Conservation (phyloP, 2,113 vertebrate genomes). For the Baryphthengus martii region DNA sequence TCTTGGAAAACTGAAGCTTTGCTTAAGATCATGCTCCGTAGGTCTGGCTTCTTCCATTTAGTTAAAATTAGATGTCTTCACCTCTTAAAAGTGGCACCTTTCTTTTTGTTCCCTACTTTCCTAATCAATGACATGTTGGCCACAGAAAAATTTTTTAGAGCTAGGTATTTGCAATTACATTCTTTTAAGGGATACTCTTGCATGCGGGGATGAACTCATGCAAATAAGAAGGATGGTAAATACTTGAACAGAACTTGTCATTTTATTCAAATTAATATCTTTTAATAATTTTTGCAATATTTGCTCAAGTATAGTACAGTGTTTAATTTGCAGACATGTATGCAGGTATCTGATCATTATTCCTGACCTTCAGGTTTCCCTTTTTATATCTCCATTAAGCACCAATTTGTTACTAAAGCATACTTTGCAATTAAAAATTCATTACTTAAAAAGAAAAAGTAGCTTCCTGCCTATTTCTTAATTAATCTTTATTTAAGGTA, state of each 20-base stretch:
- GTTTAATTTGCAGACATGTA: not conserved
- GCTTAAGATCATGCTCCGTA: not conserved
- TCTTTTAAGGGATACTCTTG: not conserved
- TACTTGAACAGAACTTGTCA: not conserved
- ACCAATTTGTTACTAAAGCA: not conserved
- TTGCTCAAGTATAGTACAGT: not conserved
- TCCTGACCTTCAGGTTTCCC: not conserved
- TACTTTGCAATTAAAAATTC: not conserved
- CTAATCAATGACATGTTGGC: not conserved
- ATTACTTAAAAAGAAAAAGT: slow-evolving; percentile 16
- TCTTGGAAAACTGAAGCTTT: not conserved
- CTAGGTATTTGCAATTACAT: not conserved
- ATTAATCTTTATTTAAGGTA: slow-evolving; percentile 31
- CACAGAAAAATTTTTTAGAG: not conserved
- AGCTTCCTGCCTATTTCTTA: not conserved
- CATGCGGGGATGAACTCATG: not conserved
- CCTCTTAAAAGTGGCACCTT: not conserved
- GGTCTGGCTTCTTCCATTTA: not conserved
- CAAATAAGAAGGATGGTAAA: not conserved
- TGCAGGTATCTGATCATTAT: not conserved
- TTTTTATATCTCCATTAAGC: not conserved
- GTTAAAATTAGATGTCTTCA: not conserved
- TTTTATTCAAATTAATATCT: not conserved
- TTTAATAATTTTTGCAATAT: not conserved
- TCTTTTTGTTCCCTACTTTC: not conserved